Evolutionary conservation across 2,113 vertebrate species (phyloP), one percentile per base, ranked within the genome.

Genomic region (Chaetodon trifascialis): DNA sequence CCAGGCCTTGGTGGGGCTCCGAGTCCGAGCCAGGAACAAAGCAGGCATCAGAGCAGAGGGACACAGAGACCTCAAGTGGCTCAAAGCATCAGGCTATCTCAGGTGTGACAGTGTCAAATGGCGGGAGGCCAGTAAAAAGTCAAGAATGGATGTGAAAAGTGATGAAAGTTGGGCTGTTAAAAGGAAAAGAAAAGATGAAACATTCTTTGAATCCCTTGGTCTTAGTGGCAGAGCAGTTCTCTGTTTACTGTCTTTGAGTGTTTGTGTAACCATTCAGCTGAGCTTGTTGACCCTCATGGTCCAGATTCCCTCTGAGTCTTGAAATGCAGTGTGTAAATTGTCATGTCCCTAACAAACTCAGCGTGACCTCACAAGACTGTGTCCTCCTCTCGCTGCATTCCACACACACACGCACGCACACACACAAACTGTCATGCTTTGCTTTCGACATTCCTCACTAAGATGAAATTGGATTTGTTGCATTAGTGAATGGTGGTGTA

Each of bases 1-100:
- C 0, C 95, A 96, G 69, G 97, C 96, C 11, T 89, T 98, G 79
- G 94, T 95, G 73, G 95, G 93, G 46, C 96, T 98, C 15, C 94
- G 95, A 55, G 95, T 95, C 59, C 89, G 93, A 80, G 91, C 92
- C 0, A 87, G 94, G 68, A 94, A 72, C 16, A 93, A 94, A 67
- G 80, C 63, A 5, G 93, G 94, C 25, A 84, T 92, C 56, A 74
- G 90, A 62, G 68, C 72, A 1, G 91, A 93, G 54, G 78, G 79
- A 71, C 79, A 75, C 70, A 36, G 78, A 76, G 80, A 93, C 3
- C 90, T 77, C 25, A 90, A 88, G 68, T 91, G 93, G 82, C 58
- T 91, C 54, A 81, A 83, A 81, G 82, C 72, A 7, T 89, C 90
- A 52, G 73, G 84, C 30, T 90, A 92, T 85, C 73, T 87, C 66